A percentile compares a stretch with the other conserved stretches of the same genome.
Conservation (phyloP, 2,797 vertebrate species). For the Psittacula echo region DNA sequence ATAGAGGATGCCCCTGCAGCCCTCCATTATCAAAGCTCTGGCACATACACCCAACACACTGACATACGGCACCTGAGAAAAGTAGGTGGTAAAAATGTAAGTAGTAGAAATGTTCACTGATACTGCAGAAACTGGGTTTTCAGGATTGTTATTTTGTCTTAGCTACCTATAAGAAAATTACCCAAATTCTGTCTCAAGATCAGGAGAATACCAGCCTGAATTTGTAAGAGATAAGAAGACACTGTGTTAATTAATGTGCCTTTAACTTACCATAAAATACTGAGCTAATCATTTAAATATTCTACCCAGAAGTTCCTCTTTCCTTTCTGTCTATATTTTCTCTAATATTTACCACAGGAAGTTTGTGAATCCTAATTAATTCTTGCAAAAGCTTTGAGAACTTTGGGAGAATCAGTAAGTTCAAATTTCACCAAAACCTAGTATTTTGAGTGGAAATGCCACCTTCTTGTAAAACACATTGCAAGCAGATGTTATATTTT, state of each 20-base stretch:
- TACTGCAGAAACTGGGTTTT: background rate
- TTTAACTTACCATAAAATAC: background rate
- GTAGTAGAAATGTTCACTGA: background rate
- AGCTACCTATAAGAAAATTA: background rate
- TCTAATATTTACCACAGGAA: background rate
- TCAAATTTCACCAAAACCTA: background rate
- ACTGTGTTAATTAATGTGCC: background rate
- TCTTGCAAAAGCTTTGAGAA: background rate
- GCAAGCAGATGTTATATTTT: background rate
- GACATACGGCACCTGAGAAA: background rate
- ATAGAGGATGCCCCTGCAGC: fast-evolving
- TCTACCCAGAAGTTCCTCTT: background rate
- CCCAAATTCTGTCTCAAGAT: background rate
- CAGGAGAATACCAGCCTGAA: background rate
- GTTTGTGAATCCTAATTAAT: background rate
- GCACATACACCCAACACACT: fast-evolving
- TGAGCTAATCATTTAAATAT: background rate
- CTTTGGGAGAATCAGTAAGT: background rate
- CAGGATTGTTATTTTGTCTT: background rate
- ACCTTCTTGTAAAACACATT: background rate
- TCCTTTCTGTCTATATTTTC: background rate
- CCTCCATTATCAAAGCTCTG: background rate
- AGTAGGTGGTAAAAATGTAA: background rate
- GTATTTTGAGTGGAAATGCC: background rate
- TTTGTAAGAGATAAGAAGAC: background rate